Percentiles rank a stretch among this genome's conserved stretches.
These are phyloP conservation scores for Tuta absoluta DNA, from an alignment of 2,888 invertebrate genomes.

Conservation along the genomic window DNA sequence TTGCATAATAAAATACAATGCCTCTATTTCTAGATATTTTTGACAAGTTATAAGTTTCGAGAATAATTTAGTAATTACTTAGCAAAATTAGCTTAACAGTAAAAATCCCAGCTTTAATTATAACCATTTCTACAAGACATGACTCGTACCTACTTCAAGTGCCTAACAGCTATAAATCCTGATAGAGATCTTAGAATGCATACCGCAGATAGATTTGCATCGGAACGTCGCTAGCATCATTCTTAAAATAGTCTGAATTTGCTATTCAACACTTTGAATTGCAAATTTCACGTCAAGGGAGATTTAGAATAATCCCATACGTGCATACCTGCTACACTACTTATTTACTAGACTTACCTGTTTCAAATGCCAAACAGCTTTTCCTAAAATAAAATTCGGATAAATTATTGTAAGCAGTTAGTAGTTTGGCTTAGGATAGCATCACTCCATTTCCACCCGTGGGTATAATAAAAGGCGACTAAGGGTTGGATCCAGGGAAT, in stretches of 20 bases:
- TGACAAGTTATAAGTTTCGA: no score
- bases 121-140: background rate
- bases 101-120: background rate
- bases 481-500: no score
- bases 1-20: no score
- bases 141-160: background rate
- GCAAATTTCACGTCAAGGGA: conserved; percentile 5
- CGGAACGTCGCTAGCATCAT: background rate
- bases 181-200: conserved; percentile 11
- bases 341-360: background rate
- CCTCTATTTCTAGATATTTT: no score
- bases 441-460: no score
- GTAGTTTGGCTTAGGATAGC: no score
- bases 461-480: no score
- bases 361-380: background rate
- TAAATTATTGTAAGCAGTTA: no score
- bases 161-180: background rate
- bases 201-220: background rate
- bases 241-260: conserved; percentile 3
- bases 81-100: background rate
- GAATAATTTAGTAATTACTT: background rate
- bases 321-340: background rate
- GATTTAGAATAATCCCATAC: conserved; percentile 8
- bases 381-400: background rate
- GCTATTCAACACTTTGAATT: conserved; percentile 1